Base-by-base conservation (phyloP, 1,140 invertebrate genomes). In the Chelonus insularis region DNA sequence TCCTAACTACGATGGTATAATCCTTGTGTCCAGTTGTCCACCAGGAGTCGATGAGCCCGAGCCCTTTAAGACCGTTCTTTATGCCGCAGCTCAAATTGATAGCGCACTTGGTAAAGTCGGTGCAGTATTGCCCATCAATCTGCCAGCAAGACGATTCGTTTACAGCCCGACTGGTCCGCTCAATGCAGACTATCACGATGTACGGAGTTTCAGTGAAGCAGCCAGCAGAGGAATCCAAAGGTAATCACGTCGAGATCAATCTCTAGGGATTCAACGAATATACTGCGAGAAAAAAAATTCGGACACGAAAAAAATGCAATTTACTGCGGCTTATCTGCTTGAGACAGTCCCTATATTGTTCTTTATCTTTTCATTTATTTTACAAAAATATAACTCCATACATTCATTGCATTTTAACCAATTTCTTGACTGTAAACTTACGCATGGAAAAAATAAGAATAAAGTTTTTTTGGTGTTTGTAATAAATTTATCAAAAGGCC, bases 111-210 rank as follows among this genome's bases (percentile, higher is more conserved):
- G 70, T 57, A 69, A 74, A 60, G 68, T 69, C 43, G 71, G 79
- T 8, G 78, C 83, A 6, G 81, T 92, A 23, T 73, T 91, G 67
- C 84, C 86, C 25, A 84, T 87, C 61, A 84, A 85, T 71, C 79
- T 89, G n/a, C 85, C 88, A 11, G 84, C 85, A 8, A 83, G 84
- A 48, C 80, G 87, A 58, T 70, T 94, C 47, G 85, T 95, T 34
- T 87, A 88, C 68, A 85, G 90, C 21, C 89, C 92, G 0, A 93
- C 90, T 37, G 91, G 91, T n/a, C 84, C 87, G 12, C 80, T 94
- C 7, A 87, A 91, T 57, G 81, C 86, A 7, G 90, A 93, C 76
- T 94, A 91, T 74, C 89, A 95, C 80, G 93, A 95, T 78, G 89
- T 93, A 2, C 77, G 88, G 56, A 82, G 85, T 39, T 90, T 86